Evolutionary conservation across 23 tunicate species (phyloP), one percentile per base, ranked within the genome.

Genomic region (Halocynthia roretzi): DNA sequence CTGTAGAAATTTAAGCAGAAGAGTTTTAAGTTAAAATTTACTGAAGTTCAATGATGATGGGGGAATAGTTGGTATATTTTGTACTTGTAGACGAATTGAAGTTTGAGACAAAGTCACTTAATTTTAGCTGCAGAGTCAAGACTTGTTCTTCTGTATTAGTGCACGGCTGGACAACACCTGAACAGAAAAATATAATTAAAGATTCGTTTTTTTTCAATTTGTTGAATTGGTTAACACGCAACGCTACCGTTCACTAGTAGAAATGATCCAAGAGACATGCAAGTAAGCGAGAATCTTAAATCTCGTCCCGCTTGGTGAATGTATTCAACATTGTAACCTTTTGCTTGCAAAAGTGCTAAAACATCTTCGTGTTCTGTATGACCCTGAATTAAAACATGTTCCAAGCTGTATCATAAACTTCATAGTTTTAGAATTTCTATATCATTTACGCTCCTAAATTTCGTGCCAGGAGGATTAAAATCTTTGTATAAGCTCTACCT

Each of bases 261-360:
- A 74, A 82, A 92, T 7, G 86, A 80, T 51, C 98, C 98, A 23
- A 92, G 81, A 6, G 82, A 78, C 68, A 63, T 86, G 68, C 83
- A 82, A 56, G 85, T 75, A 78, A 83, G 61, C 5, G 72, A 48
- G 18, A 92, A 75, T 31, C 58, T 40, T 61, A 92, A 83, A 17
- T 71, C 62, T 10, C 61, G 82, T 9, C 87, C 86, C 6, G 71
- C 84, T 11, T 82, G 73, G 72, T 92, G 98, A 31, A 7, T 77
- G 81, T 92, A 92, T 18, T 82, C 85, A 62, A 83, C 64, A 17
- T 52, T 48, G 40, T 54, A 74, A 54, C 55, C 31, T 74, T 31
- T 53, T 8, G 78, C 31, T 56, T 74, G 63, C 21, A 74, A 18
- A 8, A 53, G 56, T n/a, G 50, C 48, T 74, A 74, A 74, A 11